Percentiles rank a stretch among this genome's conserved stretches.
Evolutionary conservation across 92 coral and sea anemone genomes (phyloP).

Genomic region (Palythoa heliodiscus): DNA sequence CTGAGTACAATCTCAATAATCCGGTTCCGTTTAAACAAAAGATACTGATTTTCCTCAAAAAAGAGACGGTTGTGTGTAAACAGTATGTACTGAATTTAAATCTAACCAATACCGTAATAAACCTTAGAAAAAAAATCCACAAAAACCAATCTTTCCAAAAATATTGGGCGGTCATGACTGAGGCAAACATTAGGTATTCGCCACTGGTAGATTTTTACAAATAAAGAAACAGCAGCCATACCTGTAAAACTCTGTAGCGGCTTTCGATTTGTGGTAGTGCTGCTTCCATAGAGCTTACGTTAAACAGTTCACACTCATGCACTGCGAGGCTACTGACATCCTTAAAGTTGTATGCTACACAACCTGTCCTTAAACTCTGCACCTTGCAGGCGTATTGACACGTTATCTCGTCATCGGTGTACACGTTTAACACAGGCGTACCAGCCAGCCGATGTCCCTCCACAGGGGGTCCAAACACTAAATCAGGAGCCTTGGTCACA

Average conservation of each 20-base stretch:
- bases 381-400: constrained; percentile 17
- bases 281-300: background rate
- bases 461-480: constrained; percentile 16
- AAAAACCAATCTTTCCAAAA: no score
- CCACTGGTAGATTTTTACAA: no score
- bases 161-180: no score
- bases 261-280: background rate
- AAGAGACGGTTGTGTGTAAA: no score
- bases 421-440: background rate
- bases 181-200: no score
- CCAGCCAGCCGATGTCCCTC: constrained; percentile 4
- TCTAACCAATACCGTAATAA: no score
- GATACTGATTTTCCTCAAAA: no score
- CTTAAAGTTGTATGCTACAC: constrained; percentile 24
- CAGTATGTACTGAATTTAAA: no score
- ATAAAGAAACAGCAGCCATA: background rate
- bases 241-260: background rate
- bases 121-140: no score
- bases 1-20: no score
- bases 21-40: no score
- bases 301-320: constrained; percentile 2
- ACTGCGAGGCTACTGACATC: background rate
- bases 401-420: background rate
- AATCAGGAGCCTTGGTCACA: background rate
- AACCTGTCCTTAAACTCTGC: constrained; percentile 25